Base-by-base conservation (phyloP, 2,888 invertebrate genomes). In the Phyto melanocephala region DNA sequence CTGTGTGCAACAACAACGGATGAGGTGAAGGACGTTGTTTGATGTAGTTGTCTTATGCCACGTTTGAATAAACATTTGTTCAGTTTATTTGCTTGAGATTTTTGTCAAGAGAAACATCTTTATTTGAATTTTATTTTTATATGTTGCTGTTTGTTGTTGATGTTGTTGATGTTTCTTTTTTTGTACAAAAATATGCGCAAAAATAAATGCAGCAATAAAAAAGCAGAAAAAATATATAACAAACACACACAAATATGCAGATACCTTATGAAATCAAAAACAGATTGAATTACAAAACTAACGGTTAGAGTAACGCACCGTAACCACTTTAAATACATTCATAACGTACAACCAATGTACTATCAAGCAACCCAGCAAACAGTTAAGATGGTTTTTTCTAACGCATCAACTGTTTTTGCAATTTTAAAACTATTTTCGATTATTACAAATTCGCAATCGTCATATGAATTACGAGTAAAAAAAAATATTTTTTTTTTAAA, bases 21-120 rank as follows among this genome's bases (percentile, higher is more conserved):
- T 76, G 82, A 82, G 82, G 79, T 82, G 79, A 82, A 82, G 82
- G 82, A 82, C 82, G 82, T 79, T 79, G 65, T 65, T 77, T 56
- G 11, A 50, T 71, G 37, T 54, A 42, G 24, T 35, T 68, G 62
- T 74, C 37, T 56, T 28, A 52, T 37, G 75, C 24, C 37, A 70
- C 62, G 62, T 70, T 77, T 70, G 54, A 63, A 70, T 54, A 77
- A 62, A 54, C 54, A 77, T 70, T 70, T 54, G 62, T 20, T 35
- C 52, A 72, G 52, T 81, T 28, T 28, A 28, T 28, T 68, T 11
- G 45, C 62, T 37, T 22, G 28, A 54, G 62, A 22, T 15, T n/a
- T 6, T 50, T 45, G 33, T 52, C 50, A 45, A 52, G 50, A 40
- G 50, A 33, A 47, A 65, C 54, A 50, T 60, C 58, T 60, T 68